Evolutionary conservation across 2,113 vertebrate species (phyloP), one percentile per base, ranked within the genome.

Genomic region (Podocnemis expansa): DNA sequence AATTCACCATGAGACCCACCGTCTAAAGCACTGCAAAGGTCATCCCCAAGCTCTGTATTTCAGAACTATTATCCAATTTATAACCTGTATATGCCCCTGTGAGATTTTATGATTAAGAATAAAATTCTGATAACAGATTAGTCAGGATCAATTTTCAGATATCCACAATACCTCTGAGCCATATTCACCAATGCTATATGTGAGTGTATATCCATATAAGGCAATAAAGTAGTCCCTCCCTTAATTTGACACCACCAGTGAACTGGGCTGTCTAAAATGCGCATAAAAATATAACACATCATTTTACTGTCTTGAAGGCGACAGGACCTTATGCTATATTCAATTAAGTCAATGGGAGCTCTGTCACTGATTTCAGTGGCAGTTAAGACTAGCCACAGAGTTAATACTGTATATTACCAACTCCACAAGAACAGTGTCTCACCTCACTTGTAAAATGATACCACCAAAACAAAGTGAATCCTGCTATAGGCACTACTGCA

Each of bases 41-140:
- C 7, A 13, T 84, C 55, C 12, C 55, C 0, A 7, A 63, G 2
- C 5, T 1, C 21, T 67, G 56, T 54, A 52, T 8, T 0, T 0
- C 31, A 56, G 16, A 87, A 81, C n/a, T 60, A 34, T 21, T 70
- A 31, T 2, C 55, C 9, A 8, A 80, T 7, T 3, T 49, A 4
- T 16, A 51, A 27, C 25, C 73, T 4, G 2, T 63, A 2, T 5
- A 2, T 56, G 17, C 4, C 67, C 17, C n/a, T 76, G 88, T 27
- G 56, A 17, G 2, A 75, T 75, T 75, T 75, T 70, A 5, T 78
- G n/a, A 78, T 9, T 16, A 84, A 84, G 7, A 43, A 84, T 3
- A 84, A 91, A 89, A 25, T 27, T 2, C 8, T 73, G n/a, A 41
- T 1, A 27, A 10, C 73, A 63, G 6, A 82, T 31, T 8, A 2